Conservation (phyloP, 2,797 vertebrate genomes). For the Strix occidentalis region DNA sequence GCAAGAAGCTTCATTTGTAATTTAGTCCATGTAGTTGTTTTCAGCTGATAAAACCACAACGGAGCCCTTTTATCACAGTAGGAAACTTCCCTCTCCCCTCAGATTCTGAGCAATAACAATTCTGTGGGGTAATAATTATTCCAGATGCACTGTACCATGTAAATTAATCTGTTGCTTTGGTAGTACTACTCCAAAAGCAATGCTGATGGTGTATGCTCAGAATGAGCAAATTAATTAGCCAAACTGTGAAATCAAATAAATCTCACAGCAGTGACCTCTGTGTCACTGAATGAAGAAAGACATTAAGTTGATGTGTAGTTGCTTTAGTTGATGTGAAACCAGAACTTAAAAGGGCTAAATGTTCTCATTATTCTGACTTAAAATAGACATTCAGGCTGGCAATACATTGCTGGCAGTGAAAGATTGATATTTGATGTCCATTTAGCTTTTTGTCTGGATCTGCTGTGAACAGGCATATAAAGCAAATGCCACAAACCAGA, state of each 20-base stretch:
- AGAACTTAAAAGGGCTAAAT: background rate
- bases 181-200: conserved; percentile 49
- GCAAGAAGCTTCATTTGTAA: background rate
- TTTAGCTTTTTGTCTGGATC: background rate
- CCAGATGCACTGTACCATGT: conserved; percentile 63
- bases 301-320: conserved; percentile 29
- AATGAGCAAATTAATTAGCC: conserved; percentile 77
- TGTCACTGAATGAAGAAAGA: conserved; percentile 48
- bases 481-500: background rate
- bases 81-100: conserved; percentile 60
- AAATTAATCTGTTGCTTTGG: conserved; percentile 68
- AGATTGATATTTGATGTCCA: background rate
- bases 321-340: conserved; percentile 41
- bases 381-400: background rate
- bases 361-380: conserved; percentile 2
- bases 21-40: conserved; percentile 24
- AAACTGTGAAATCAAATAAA: conserved; percentile 73
- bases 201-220: conserved; percentile 35
- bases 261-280: conserved; percentile 69
- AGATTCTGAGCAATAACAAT: conserved; percentile 69
- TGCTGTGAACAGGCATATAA: background rate
- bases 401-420: background rate
- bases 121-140: conserved; percentile 75
- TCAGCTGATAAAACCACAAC: conserved; percentile 36
- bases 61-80: conserved; percentile 61